Evolutionary conservation across 30 jellyfish, hydroid and myxozoan genomes (phyloP).

Genomic region (Haliclystus octoradiatus): DNA sequence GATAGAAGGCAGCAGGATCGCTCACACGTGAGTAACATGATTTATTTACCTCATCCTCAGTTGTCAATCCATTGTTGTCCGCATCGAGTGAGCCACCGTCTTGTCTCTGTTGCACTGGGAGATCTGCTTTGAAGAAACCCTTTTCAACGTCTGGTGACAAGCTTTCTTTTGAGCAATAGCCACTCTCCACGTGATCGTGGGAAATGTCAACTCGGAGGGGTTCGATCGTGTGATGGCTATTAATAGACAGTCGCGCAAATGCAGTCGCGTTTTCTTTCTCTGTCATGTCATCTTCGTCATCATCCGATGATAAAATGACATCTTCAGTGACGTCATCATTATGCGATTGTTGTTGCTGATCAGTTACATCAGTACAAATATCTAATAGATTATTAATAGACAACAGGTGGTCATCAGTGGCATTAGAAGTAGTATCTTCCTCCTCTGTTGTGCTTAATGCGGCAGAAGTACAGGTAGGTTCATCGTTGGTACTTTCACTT

Average conservation of each 20-base stretch:
- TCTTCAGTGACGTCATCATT: not conserved
- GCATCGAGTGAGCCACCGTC: no score
- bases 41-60: no score
- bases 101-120: no score
- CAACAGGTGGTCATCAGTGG: no score
- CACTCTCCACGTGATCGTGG: not conserved
- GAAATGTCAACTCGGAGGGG: not conserved
- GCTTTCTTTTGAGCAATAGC: not conserved
- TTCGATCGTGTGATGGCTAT: not conserved
- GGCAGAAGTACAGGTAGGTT: not conserved
- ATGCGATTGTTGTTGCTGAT: not conserved
- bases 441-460: not conserved
- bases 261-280: not conserved
- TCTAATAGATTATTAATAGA: no score
- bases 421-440: no score
- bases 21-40: no score
- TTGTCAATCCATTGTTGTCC: no score
- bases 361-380: no score
- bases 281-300: not conserved
- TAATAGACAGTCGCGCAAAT: not conserved
- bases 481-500: not conserved
- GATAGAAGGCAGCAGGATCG: no score
- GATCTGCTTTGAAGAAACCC: conserved; percentile 1
- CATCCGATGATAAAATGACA: not conserved
- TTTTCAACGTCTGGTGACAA: not conserved